phyloP scores from a whole-genome alignment of 2,888 invertebrate genomes.

The Dicranocentrus wangi region DNA sequence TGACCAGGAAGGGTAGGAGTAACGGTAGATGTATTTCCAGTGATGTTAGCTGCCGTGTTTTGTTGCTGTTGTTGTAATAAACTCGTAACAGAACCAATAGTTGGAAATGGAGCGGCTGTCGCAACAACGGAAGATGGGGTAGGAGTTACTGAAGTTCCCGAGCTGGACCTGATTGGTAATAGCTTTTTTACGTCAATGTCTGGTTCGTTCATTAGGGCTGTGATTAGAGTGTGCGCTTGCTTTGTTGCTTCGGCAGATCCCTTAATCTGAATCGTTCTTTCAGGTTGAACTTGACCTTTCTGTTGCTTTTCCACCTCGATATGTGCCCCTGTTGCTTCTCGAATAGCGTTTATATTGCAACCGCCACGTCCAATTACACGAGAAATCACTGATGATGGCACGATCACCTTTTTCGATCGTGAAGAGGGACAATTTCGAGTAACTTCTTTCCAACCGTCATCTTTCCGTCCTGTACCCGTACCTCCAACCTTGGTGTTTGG shows the following conservation, averaged over 20 bases:
- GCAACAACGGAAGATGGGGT: constrained; percentile 33
- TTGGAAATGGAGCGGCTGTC: constrained; percentile 40
- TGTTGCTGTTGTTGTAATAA: constrained; percentile 55
- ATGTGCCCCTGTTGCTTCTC: constrained; percentile 96
- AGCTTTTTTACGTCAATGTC: constrained; percentile 91
- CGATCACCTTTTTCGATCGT: constrained; percentile 88
- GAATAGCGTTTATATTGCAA: constrained; percentile 97
- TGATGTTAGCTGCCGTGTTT: background rate
- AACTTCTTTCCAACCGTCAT: constrained; percentile 98
- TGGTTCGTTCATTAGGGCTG: constrained; percentile 94
- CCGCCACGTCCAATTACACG: constrained; percentile 96
- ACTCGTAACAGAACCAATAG: constrained; percentile 57
- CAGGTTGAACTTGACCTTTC: constrained; percentile 87
- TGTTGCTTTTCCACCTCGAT: constrained; percentile 99
- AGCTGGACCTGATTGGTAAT: constrained; percentile 77
- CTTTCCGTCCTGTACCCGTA: constrained; percentile 75
- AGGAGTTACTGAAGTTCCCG: constrained; percentile 44
- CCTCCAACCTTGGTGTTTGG: constrained; percentile 1
- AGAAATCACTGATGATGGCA: constrained; percentile 95
- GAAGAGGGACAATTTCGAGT: constrained; percentile 72
- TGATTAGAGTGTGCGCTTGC: constrained; percentile 92
- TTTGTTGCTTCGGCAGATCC: constrained; percentile 93
- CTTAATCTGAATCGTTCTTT: constrained; percentile 95
- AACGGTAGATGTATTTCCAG: constrained; percentile 10
- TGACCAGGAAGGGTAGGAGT: constrained; percentile 50